Evolutionary conservation across 2,113 vertebrate genomes (phyloP), one percentile per base, ranked within the genome.

Genomic region (Semnopithecus entellus): DNA sequence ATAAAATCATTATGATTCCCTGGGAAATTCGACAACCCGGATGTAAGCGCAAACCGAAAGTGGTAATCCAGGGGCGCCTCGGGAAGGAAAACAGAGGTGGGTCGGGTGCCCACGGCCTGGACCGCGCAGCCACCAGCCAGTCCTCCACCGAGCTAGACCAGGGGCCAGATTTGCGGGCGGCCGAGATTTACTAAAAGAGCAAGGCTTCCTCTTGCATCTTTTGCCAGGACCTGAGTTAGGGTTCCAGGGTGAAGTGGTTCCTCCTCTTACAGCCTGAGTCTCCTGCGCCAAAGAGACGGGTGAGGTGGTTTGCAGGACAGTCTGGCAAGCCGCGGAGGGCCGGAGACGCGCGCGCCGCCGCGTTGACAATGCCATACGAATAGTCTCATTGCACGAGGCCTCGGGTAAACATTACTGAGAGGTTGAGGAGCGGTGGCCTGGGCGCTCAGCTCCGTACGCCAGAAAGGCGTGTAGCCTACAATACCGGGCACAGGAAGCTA

Each of bases 311-410:
- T 95, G 79, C 64, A 48, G 72, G 76, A 43, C 23, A 7, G 23
- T 30, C 35, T 2, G 17, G 20, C n/a, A 18, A n/a, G 43, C 30
- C 61, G 76, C 55, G 59, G 96, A 90, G 91, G 68, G 85, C 72
- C 97, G 91, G 68, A 89, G 96, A 95, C 30, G 61, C 57, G 12
- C 55, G n/a, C 35, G 59, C 81, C 70, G 23, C 94, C 50, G 66
- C 57, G 72, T 88, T 90, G 93, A 89, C 97, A 97, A 95, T 85
- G 45, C 92, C 93, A 66, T 94, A 92, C 95, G 92, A 97, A 97
- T 68, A 83, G 93, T 45, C 70, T 95, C 94, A 45, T 96, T 72
- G 89, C 97, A 93, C 72, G 35, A 97, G 90, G 96, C 96, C 96
- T 97, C 87, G 92, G 27, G 88, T 94, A 94, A 97, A 91, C 83